Percentiles rank a stretch among this genome's conserved stretches.
Conservation (phyloP, 64 coral and sea anemone species). For the Montipora foliosa region DNA sequence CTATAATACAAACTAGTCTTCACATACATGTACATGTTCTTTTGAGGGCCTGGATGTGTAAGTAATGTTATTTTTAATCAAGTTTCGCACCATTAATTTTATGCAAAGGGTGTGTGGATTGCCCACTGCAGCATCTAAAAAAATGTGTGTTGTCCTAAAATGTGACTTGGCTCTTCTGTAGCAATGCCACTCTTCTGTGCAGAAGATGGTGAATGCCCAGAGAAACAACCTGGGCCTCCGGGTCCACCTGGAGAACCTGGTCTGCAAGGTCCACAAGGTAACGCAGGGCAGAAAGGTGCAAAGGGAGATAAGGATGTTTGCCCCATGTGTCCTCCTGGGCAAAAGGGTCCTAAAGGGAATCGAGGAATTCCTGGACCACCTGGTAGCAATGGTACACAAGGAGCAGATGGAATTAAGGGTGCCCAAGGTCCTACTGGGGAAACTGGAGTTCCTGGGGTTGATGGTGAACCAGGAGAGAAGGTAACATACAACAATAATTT, state of each 20-base stretch:
- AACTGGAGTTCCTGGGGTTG: slow-evolving; percentile 46
- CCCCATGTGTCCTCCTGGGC: slow-evolving; percentile 57
- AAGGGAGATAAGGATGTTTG: slow-evolving; percentile 66
- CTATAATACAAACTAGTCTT: too few relatives aligned
- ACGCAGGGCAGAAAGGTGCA: slow-evolving; percentile 21
- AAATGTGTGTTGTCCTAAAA: too few relatives aligned
- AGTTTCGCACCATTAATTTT: too few relatives aligned
- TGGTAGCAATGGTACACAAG: slow-evolving; percentile 54
- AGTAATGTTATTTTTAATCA: too few relatives aligned
- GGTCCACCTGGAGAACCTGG: slow-evolving; percentile 65
- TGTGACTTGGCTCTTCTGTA: not conserved
- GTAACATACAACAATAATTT: not conserved
- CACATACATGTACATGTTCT: too few relatives aligned
- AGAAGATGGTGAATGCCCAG: slow-evolving; percentile 43
- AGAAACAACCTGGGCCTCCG: slow-evolving; percentile 1
- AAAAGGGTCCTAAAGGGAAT: slow-evolving; percentile 54
- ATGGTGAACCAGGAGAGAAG: slow-evolving; percentile 48
- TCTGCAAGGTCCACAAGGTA: slow-evolving; percentile 29
- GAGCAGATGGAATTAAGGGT: slow-evolving; percentile 58
- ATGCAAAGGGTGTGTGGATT: too few relatives aligned
- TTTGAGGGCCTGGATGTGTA: too few relatives aligned
- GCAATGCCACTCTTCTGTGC: slow-evolving; percentile 17
- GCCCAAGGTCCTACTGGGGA: slow-evolving; percentile 45
- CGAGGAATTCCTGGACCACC: slow-evolving; percentile 23
- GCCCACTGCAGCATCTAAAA: too few relatives aligned